Evolutionary conservation across 2,797 vertebrate genomes (phyloP).

Genomic region (Microctenopoma stevenorrisi): DNA sequence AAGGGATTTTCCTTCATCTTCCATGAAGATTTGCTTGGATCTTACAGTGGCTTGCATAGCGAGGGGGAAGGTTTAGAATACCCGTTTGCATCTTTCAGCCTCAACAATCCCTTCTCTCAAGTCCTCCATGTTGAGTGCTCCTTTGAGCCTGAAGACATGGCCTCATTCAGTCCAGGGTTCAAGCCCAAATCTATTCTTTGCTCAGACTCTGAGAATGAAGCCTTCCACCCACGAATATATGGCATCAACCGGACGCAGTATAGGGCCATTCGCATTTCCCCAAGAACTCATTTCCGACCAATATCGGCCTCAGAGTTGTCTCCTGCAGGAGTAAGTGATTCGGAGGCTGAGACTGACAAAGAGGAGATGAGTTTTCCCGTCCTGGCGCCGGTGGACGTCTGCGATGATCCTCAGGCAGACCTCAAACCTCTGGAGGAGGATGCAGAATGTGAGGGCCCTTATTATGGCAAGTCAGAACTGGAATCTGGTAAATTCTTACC

Average conservation of each 20-base stretch:
- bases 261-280: constrained; percentile 98
- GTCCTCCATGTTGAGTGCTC: constrained; percentile 99
- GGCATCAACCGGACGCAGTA: constrained; percentile 96
- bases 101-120: constrained; percentile 98
- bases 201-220: constrained; percentile 94
- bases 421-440: constrained; percentile 99
- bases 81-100: constrained; percentile 95
- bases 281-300: constrained; percentile 98
- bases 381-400: constrained; percentile 88
- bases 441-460: constrained; percentile 96
- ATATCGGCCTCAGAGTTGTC: constrained; percentile 98
- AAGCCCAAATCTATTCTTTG: constrained; percentile 98
- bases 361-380: constrained; percentile 89
- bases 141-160: constrained; percentile 97
- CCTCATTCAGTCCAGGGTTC: constrained; percentile 95
- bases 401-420: constrained; percentile 96
- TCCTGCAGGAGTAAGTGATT: constrained; percentile 94
- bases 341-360: constrained; percentile 97
- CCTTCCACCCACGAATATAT: constrained; percentile 91
- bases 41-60: constrained; percentile 91
- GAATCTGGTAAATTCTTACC: constrained; percentile 98
- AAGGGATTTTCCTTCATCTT: constrained; percentile 99
- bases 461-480: constrained; percentile 97
- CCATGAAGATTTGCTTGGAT: constrained; percentile 99
- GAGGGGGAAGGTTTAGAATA: constrained; percentile 95